A percentile compares a stretch with the other conserved stretches of the same genome.
Evolutionary conservation across 2,888 invertebrate species (phyloP).

Genomic region (Drosophila neoperkinsi): DNA sequence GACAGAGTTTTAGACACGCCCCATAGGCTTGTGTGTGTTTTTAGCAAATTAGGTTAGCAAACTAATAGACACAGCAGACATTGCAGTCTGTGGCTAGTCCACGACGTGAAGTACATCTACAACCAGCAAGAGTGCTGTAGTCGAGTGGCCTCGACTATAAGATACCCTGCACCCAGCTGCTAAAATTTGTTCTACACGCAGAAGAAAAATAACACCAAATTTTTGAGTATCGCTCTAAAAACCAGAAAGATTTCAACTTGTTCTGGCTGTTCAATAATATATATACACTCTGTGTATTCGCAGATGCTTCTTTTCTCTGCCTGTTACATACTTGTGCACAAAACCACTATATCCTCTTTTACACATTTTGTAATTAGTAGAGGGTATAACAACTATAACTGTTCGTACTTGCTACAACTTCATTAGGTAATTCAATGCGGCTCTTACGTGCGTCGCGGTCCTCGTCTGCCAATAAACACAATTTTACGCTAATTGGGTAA

Average conservation of each 20-base stretch:
- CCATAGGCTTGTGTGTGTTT: slow-evolving; percentile 34
- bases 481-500: slow-evolving; percentile 83
- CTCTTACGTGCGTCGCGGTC: slow-evolving; percentile 36
- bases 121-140: not conserved
- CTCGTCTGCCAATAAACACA: slow-evolving; percentile 80
- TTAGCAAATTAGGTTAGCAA: slow-evolving; percentile 73
- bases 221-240: not conserved
- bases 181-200: not conserved
- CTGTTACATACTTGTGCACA: not conserved
- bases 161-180: not conserved
- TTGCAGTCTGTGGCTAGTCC: not conserved
- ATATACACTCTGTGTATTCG: not conserved
- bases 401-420: slow-evolving; percentile 59
- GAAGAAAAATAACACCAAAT: not conserved
- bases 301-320: not conserved
- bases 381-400: slow-evolving; percentile 42
- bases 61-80: slow-evolving; percentile 61
- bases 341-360: not conserved
- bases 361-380: not conserved
- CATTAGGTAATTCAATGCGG: slow-evolving; percentile 76
- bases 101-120: slow-evolving; percentile 22
- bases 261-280: not conserved
- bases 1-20: slow-evolving; percentile 27
- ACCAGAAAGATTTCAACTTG: not conserved
- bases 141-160: not conserved